Evolutionary conservation across 2,113 vertebrate species (phyloP), one percentile per base, ranked within the genome.

Genomic region (Chinchilla lanigera): DNA sequence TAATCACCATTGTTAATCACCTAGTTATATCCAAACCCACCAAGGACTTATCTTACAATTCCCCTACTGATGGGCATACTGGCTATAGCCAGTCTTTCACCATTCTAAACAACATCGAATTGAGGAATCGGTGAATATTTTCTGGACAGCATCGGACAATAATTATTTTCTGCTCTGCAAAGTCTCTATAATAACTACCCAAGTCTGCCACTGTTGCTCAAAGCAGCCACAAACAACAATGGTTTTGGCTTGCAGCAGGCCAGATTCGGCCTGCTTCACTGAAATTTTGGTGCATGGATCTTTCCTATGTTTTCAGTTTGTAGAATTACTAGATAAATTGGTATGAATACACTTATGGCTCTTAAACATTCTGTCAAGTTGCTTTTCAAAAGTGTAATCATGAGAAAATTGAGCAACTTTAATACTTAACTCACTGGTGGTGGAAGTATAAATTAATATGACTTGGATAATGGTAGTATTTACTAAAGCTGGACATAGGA

Each of bases 321-420:
- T 28, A 96, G 50, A 97, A 93, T 80, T 80, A 60, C 38, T 60
- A 63, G 47, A 90, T 60, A 86, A 96, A 80, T 26, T 20, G 38
- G 1, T 65, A 50, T 54, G 33, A 65, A 94, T 73, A 80, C 24
- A 75, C 90, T 84, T 83, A 86, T 7, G 60, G 52, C 16, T 87
- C 86, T 84, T 73, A 90, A 69, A 90, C 47, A 92, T 50, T 95
- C 90, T 93, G 19, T 86, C 75, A 89, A 88, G 90, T n/a, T 93
- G 78, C 38, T 96, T 93, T 96, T 89, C 87, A 89, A 89, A 81
- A 92, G 26, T 19, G 86, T 50, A 83, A 90, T 44, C n/a, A 41
- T 3, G 17, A 84, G 61, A 80, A 77, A 65, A 33, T 24, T 14
- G 61, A 52, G 14, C 65, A 91, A 80, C 35, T 44, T n/a, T 30